These are phyloP conservation scores for Verasper variegatus DNA, from an alignment of 2,113 vertebrate species.

Conservation along the genomic window DNA sequence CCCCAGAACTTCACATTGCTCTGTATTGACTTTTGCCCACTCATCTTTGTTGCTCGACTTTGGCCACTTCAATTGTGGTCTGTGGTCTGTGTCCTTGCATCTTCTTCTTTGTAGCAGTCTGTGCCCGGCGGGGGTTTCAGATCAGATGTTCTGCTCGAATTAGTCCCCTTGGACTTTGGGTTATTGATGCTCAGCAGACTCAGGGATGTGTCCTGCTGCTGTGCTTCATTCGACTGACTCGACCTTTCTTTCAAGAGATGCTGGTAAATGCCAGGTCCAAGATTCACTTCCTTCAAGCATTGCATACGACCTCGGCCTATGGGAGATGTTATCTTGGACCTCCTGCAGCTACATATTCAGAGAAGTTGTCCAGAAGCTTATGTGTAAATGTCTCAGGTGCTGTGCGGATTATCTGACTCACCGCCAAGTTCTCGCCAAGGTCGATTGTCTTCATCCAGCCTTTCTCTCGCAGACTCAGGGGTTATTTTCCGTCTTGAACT, in stretches of 20 bases:
- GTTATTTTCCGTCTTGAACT: not conserved
- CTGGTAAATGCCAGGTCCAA: not conserved
- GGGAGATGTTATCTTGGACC: not conserved
- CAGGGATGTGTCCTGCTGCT: not conserved
- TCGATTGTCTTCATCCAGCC: not conserved
- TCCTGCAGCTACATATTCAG: not conserved
- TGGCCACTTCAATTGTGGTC: not conserved
- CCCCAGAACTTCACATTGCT: not conserved
- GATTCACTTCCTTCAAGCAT: not conserved
- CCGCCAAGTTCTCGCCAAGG: not conserved
- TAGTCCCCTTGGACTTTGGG: not conserved
- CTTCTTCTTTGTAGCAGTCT: not conserved
- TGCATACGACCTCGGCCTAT: not conserved
- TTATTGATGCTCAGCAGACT: not conserved
- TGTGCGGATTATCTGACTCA: not conserved
- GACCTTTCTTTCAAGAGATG: not conserved
- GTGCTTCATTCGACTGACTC: not conserved
- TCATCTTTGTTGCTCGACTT: not conserved
- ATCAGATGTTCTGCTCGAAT: not conserved
- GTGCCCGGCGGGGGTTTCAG: not conserved
- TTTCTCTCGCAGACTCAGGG: not conserved
- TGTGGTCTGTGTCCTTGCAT: not conserved
- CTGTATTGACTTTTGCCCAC: not conserved
- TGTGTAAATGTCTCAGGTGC: not conserved
- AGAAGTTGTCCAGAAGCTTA: not conserved